Evolutionary conservation across 2,113 vertebrate genomes (phyloP).

Genomic region (Aviceda subcristata): DNA sequence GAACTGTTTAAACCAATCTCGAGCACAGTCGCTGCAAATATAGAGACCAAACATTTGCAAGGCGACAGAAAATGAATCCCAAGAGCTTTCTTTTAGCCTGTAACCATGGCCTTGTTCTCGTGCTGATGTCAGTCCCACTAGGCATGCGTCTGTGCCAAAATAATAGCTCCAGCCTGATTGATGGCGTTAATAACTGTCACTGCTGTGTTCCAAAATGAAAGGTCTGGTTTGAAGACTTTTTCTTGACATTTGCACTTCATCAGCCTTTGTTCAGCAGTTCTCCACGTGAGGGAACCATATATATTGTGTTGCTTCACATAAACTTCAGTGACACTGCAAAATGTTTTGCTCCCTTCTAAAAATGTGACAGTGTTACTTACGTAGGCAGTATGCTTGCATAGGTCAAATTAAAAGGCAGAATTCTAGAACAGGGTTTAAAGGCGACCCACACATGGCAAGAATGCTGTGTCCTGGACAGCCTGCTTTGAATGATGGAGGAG

Average conservation of each 20-base stretch:
- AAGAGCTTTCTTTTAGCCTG: not conserved
- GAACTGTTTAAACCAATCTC: not conserved
- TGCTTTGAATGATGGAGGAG: not conserved
- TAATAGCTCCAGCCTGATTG: slow-evolving; percentile 34
- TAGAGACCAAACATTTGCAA: slow-evolving; percentile 13
- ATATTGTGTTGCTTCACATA: slow-evolving; percentile 33
- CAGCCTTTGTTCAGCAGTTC: slow-evolving; percentile 61
- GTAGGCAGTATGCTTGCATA: not conserved
- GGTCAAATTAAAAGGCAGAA: slow-evolving; percentile 26
- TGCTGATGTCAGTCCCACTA: slow-evolving; percentile 24
- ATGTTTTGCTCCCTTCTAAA: slow-evolving; percentile 5
- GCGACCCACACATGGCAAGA: not conserved
- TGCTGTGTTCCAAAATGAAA: slow-evolving; percentile 30
- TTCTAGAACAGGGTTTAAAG: not conserved
- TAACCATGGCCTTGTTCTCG: not conserved
- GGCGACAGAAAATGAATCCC: slow-evolving; percentile 36
- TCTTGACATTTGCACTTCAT: slow-evolving; percentile 60
- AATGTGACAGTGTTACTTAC: not conserved
- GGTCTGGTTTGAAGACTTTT: slow-evolving; percentile 58
- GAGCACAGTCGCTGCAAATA: not conserved
- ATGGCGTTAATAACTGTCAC: slow-evolving; percentile 67
- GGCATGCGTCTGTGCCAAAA: slow-evolving; percentile 4
- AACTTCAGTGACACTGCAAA: slow-evolving; percentile 23
- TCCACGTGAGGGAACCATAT: slow-evolving; percentile 17
- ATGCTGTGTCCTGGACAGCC: not conserved